Conservation (phyloP, 1,140 invertebrate species). For the Laodelphax striatellus region DNA sequence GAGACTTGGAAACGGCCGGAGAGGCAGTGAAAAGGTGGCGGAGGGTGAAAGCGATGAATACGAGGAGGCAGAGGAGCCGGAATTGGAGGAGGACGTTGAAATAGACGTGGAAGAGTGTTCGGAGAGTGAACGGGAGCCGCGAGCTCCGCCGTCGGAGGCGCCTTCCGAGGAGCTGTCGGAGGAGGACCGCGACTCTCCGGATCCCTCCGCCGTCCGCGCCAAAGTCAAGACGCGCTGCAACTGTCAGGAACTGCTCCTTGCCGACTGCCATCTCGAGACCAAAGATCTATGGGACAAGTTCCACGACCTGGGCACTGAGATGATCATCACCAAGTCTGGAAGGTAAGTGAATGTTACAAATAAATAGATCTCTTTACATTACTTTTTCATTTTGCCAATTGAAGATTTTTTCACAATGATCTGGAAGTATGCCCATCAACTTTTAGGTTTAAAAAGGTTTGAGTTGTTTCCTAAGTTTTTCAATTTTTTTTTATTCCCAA, state of each 20-base stretch:
- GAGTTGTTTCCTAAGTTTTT: no score
- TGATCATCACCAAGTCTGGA: slow-evolving; percentile 99
- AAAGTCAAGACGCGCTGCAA: slow-evolving; percentile 37
- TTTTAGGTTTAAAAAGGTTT: no score
- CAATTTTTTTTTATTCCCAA: no score
- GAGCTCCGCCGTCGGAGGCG: slow-evolving; percentile 6
- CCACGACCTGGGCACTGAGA: slow-evolving; percentile 91
- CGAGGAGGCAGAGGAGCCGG: neutral
- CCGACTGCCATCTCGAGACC: slow-evolving; percentile 48
- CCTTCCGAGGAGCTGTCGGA: slow-evolving; percentile 7
- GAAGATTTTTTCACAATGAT: no score
- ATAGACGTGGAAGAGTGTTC: slow-evolving; percentile 35
- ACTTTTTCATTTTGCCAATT: no score
- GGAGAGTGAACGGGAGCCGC: slow-evolving; percentile 29
- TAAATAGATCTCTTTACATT: no score
- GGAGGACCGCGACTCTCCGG: slow-evolving; percentile 16
- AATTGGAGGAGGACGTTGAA: slow-evolving; percentile 30
- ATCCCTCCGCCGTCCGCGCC: slow-evolving; percentile 3
- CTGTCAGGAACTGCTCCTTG: slow-evolving; percentile 36
- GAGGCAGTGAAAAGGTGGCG: neutral
- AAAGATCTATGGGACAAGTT: slow-evolving; percentile 88
- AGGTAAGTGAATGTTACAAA: slow-evolving; percentile 31
- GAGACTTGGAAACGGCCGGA: neutral
- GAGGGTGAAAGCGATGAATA: neutral
- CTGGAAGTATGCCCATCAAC: no score